Evolutionary conservation across 2,797 vertebrate genomes (phyloP).

Genomic region (Pygocentrus nattereri): DNA sequence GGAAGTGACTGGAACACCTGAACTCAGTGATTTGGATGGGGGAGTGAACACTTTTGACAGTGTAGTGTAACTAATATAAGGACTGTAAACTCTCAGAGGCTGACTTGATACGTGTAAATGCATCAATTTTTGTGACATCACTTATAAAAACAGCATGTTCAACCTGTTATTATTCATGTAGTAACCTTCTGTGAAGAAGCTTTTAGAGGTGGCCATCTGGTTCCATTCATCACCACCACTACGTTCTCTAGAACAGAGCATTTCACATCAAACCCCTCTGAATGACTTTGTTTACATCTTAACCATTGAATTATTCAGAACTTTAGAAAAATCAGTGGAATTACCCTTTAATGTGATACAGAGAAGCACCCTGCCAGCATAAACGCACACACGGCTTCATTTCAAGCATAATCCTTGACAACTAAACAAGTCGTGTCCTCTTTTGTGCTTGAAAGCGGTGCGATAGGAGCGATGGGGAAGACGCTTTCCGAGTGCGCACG

Average conservation of each 20-base stretch:
- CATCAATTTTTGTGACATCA: no score
- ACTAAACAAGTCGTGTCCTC: slow-evolving; percentile 39
- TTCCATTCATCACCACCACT: neutral
- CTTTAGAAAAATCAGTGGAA: neutral
- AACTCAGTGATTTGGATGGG: no score
- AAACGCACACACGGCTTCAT: slow-evolving; percentile 40
- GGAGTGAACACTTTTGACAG: no score
- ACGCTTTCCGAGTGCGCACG: slow-evolving; percentile 26
- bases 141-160: no score
- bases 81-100: no score
- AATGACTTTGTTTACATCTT: no score
- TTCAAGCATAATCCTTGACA: slow-evolving; percentile 23
- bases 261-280: neutral
- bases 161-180: no score
- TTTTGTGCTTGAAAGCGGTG: slow-evolving; percentile 59
- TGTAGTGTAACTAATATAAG: no score
- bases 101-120: no score
- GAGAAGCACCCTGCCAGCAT: slow-evolving; percentile 8
- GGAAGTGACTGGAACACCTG: no score
- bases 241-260: neutral
- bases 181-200: no score
- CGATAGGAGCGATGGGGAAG: slow-evolving; percentile 37
- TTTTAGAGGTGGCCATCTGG: neutral
- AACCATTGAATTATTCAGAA: no score
- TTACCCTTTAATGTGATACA: slow-evolving; percentile 14